Evolutionary conservation across 2,797 vertebrate species (phyloP).

Genomic region (Bucorvus abyssinicus): DNA sequence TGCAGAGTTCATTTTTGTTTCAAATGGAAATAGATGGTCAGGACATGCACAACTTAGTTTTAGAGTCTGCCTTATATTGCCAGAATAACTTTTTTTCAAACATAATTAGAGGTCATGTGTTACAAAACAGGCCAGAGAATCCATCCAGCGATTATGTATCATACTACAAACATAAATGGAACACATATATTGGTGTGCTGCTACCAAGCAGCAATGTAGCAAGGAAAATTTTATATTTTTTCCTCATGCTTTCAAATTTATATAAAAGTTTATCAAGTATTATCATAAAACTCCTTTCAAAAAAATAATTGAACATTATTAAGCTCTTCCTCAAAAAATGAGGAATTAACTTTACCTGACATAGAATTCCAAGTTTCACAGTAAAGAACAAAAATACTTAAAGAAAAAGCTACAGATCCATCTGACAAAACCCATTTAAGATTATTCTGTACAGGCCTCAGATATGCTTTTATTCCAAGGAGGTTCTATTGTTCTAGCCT

Average conservation of each 20-base stretch:
- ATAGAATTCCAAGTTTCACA: background rate
- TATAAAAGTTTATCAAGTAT: rapidly evolving
- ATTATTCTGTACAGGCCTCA: background rate
- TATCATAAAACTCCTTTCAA: background rate
- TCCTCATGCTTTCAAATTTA: background rate
- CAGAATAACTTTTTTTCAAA: background rate
- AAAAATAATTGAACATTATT: background rate
- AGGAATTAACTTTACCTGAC: background rate
- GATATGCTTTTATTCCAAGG: background rate
- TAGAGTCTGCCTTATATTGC: background rate
- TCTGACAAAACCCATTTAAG: background rate
- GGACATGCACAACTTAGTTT: conserved; percentile 15
- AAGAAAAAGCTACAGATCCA: background rate
- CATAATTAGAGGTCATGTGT: conserved; percentile 11
- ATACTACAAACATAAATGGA: background rate
- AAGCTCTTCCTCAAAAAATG: background rate
- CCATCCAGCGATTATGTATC: background rate
- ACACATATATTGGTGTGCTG: background rate
- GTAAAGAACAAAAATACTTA: background rate
- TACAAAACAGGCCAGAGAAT: background rate
- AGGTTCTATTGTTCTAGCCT: background rate
- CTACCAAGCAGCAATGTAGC: background rate
- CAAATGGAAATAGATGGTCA: background rate
- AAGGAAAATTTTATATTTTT: background rate
- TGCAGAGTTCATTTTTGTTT: background rate